Evolutionary conservation across 2,888 invertebrate genomes (phyloP).

Genomic region (Uropetala carovei): DNA sequence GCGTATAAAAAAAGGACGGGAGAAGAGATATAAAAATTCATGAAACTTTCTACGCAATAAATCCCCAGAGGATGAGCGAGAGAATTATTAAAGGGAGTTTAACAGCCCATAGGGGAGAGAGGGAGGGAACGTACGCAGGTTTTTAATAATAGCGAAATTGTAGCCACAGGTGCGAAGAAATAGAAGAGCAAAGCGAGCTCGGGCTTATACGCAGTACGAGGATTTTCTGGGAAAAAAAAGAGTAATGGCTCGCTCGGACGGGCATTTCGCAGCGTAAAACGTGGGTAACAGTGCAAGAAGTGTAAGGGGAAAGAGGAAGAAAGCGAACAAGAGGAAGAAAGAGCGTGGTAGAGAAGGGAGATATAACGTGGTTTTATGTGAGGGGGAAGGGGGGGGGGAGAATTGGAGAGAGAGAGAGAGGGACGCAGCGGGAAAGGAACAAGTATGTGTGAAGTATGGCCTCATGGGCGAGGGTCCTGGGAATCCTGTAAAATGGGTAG

Average conservation of each 20-base stretch:
- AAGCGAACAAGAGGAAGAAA: background rate
- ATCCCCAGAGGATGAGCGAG: background rate
- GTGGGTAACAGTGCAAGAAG: background rate
- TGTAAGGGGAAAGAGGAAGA: background rate
- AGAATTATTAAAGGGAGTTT: background rate
- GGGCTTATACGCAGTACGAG: no score
- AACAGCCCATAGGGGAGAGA: background rate
- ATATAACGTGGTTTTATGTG: background rate
- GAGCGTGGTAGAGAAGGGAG: background rate
- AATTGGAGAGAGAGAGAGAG: background rate
- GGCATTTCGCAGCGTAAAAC: no score
- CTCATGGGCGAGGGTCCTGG: background rate
- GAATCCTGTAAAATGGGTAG: background rate
- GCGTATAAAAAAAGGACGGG: background rate
- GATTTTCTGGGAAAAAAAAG: no score
- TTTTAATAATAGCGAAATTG: background rate
- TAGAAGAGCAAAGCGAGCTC: no score
- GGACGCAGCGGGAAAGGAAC: background rate
- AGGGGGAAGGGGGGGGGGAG: background rate
- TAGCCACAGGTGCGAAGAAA: slow-evolving; percentile 19
- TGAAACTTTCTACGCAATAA: background rate
- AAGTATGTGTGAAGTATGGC: slow-evolving; percentile 21
- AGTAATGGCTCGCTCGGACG: no score
- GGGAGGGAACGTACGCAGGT: background rate
- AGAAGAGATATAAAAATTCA: slow-evolving; percentile 15